Evolutionary conservation across 2,113 vertebrate genomes (phyloP), one percentile per base, ranked within the genome.

Genomic region (Pampusana beccarii): DNA sequence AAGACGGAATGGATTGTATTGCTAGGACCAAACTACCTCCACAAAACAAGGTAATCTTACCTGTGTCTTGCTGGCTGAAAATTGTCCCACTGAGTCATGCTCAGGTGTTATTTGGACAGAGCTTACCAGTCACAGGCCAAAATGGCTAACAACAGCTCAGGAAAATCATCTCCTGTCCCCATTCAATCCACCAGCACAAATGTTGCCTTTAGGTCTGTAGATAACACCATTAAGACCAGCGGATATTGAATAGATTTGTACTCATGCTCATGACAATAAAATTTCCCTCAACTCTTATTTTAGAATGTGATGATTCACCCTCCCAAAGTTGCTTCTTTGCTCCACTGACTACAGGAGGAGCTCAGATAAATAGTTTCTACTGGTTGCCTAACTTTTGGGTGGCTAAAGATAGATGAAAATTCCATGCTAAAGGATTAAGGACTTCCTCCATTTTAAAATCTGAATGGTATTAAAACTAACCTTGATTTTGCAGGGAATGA

Each of bases 401-500:
- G 51, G 24, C 7, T 62, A 21, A 51, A 73, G 6, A 70, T 69
- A 67, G n/a, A 50, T 18, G 33, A 92, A 94, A 93, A 90, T 82
- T 38, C 13, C 24, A 65, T 29, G 36, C 17, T 71, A 74, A 54
- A 69, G 16, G 34, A 88, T 92, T 80, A 93, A 86, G 48, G 34
- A 34, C 48, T 94, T 95, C 71, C 67, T 92, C 56, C 34, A 81
- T 82, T 92, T 93, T 90, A 44, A 33, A 92, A 86, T 84, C 36
- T 86, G 80, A 86, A 75, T 75, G 31, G 53, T 88, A 88, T 88
- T 83, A 91, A 95, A 96, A 90, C 90, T 48, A 96, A 58, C n/a
- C 48, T 94, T 9, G 5, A 88, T 64, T 93, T 92, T 95, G 64
- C 82, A 78, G 72, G 56, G 56, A 95, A 95, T 40, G 80, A 90